These are phyloP conservation scores for Corythornis cristatus DNA, from an alignment of 2,113 vertebrate genomes.

Conservation along the genomic window DNA sequence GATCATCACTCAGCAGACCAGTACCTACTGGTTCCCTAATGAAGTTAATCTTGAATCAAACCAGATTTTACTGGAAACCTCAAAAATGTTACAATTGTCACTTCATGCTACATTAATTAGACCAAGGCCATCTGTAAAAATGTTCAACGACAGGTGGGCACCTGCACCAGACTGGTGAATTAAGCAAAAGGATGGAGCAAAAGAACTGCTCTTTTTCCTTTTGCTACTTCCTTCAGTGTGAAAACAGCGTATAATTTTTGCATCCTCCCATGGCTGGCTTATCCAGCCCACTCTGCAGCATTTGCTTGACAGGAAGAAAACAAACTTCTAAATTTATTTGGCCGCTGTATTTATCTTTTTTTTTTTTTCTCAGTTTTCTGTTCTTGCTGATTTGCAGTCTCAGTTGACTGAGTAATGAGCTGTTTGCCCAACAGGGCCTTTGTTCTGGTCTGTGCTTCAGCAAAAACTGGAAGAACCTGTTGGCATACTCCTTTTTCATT, in stretches of 20 bases:
- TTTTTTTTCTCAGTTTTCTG: neutral
- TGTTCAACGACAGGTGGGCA: neutral
- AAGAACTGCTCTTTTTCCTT: neutral
- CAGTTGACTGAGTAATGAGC: neutral
- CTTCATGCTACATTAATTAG: neutral
- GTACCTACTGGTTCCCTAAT: neutral
- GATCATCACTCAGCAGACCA: neutral
- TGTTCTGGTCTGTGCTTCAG: conserved; percentile 38
- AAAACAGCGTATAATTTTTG: neutral
- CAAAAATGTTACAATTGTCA: neutral
- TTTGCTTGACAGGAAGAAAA: neutral
- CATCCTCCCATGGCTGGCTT: neutral
- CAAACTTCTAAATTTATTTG: neutral
- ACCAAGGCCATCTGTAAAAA: neutral
- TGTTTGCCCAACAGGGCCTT: conserved; percentile 28
- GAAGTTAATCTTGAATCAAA: neutral
- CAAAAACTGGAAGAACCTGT: conserved; percentile 66
- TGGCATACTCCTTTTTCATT: neutral
- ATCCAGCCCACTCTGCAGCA: neutral
- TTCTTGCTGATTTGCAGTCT: neutral
- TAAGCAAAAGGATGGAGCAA: neutral
- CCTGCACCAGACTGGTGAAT: neutral
- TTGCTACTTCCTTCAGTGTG: neutral
- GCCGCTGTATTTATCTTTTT: neutral
- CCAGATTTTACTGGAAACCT: neutral